A percentile compares a stretch with the other conserved stretches of the same genome.
Evolutionary conservation across 2,888 invertebrate species (phyloP).

Genomic region (Drosophila acutilabella): DNA sequence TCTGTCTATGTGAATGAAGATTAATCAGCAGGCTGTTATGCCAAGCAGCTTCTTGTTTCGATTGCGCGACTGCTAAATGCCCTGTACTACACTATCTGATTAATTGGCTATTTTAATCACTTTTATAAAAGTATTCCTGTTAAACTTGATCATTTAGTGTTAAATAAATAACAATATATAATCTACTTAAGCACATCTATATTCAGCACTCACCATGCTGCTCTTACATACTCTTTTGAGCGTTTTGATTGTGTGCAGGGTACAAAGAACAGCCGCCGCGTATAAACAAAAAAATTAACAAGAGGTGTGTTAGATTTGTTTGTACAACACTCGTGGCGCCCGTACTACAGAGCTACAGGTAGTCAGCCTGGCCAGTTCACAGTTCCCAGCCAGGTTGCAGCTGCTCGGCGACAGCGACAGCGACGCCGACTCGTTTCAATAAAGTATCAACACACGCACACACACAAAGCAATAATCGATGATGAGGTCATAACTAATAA

Average conservation of each 20-base stretch:
- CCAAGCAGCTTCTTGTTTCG: neutral
- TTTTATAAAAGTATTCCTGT: no score
- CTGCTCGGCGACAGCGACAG: constrained; percentile 40
- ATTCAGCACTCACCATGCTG: neutral
- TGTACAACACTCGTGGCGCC: constrained; percentile 74
- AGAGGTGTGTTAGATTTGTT: constrained; percentile 61
- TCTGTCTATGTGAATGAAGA: constrained; percentile 49
- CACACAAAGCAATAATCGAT: constrained; percentile 83
- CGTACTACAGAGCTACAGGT: constrained; percentile 60
- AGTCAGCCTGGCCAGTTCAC: constrained; percentile 43
- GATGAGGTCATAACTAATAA: constrained; percentile 86
- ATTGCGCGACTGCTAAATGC: constrained; percentile 17
- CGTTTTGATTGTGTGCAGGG: constrained; percentile 15
- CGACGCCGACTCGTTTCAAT: constrained; percentile 74
- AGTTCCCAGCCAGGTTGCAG: constrained; percentile 51
- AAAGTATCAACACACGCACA: constrained; percentile 40
- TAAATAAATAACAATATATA: no score
- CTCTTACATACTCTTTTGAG: neutral
- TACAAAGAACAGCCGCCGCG: constrained; percentile 34
- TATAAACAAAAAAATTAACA: constrained; percentile 37
- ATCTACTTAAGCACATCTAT: no score
- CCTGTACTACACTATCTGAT: constrained; percentile 2
- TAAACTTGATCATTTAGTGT: no score
- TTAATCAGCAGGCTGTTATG: constrained; percentile 57
- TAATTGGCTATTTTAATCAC: no score